Base-by-base conservation (phyloP, 2,888 invertebrate genomes). In the Trissoscelio sp. region DNA sequence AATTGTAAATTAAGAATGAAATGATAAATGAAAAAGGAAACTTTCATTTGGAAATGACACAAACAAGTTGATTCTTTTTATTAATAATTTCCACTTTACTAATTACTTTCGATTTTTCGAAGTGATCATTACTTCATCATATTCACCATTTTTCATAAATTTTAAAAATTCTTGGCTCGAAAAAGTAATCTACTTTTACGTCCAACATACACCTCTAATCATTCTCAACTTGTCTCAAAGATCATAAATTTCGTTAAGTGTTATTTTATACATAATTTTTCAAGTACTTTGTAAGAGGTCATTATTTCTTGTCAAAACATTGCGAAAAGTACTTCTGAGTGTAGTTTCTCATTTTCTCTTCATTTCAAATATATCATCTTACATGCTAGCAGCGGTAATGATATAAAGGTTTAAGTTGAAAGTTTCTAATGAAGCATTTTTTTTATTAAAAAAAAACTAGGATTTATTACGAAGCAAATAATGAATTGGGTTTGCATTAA, bases 251-350 rank as follows among this genome's bases (percentile, higher is more conserved):
- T 20, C 14, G 31, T 37, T 64, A 48, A 64, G 48, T 51, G 37
- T 51, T 48, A 64, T 64, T 64, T 64, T 64, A 64, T 64, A 48
- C 64, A 51, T 51, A 64, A 64, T 51, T 48, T 64, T 48, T 64
- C 51, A 64, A 48, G 37, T 22, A 37, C 34, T 48, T 28, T 37
- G 64, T 64, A 51, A 64, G 37, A 64, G 51, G 48, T 64, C 64
- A 64, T 64, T 64, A 64, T 64, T 64, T 51, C 64, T 64, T 64
- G 37, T 48, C 64, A 64, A 51, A 64, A 64, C 20, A 48, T 20
- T 7, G 37, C 34, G 9, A 64, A 51, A 48, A 48, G 62, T 62
- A 64, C 20, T 24, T 20, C n/a, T 22, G 4, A 28, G 51, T 37
- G 24, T 24, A 48, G 66, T 66, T 66, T 66, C 51, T 64, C 62